Base-by-base conservation (phyloP, 2,797 vertebrate genomes). In the Masticophis lateralis region DNA sequence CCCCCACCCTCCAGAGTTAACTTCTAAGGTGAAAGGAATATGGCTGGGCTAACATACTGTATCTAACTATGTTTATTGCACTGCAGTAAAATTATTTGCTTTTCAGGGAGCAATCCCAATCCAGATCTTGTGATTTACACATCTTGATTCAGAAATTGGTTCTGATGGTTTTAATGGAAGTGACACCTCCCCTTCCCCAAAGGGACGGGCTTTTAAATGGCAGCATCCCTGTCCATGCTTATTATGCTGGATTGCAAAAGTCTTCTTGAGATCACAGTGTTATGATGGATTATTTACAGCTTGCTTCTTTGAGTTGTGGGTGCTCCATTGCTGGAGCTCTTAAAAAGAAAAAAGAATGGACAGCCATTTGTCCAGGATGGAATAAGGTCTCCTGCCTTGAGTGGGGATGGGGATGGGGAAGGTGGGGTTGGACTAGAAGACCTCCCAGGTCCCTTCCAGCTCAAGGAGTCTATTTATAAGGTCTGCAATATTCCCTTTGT, bases 101-200 rank as follows among this genome's bases (percentile, higher is more conserved):
- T 20, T 16, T 37, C 66, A 13, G 4, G 25, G 18, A 16, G 7
- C 5, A 22, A 12, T 60, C 32, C 2, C 5, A 89, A 7, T 18
- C 88, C 32, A 89, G 1, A 27, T 22, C 20, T 61, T 69, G 13
- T 32, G 66, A 69, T 32, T 32, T 69, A 12, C 16, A 6, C 16
- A 2, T 28, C 37, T 60, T 16, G 59, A 61, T 25, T 27, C 43
- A 6, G 87, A 60, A 60, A 37, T 60, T 37, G 87, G 56, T 60
- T 27, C 9, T 13, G 6, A 32, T 60, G 32, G 12, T 6, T 89
- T 89, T 27, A 89, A 32, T 18, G 43, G 43, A 32, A n/a, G 13
- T 53, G 27, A 53, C 16, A 1, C 4, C 59, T 1, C 27, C 5
- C 28, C 2, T 28, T 0, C 27, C 27, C 18, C 6, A 3, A 28